Evolutionary conservation across 2,888 invertebrate genomes (phyloP), one percentile per base, ranked within the genome.

Genomic region (Pomacea canaliculata): DNA sequence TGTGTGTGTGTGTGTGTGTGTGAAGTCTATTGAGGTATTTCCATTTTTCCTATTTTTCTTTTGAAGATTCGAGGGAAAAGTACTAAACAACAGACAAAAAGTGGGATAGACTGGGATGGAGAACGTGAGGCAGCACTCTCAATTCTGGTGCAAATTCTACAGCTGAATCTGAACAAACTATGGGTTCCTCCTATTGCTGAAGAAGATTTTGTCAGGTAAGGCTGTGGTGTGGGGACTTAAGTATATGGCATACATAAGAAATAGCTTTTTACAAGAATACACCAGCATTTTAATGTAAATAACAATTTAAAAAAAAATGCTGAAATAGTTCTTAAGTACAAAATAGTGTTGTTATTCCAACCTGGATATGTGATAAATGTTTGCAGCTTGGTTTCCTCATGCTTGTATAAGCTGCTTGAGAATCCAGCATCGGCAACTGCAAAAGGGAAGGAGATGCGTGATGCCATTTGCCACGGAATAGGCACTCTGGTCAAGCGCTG

Each of bases 121-220:
- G 94, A 94, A 82, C 93, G 94, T 78, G 93, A 94, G 78, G 92
- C 93, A 72, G 94, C 94, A 59, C 91, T 96, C 16, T 92, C 94
- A 9, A 92, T 93, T 23, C 86, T 96, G 16, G 93, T 94, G 82
- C 92, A 94, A 84, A 90, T 95, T 73, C 88, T 96, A 23, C 94
- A 94, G 82, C 92, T 94, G 79, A 94, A 94, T 7, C 88, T 97
- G 23, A 93, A 94, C 68, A 93, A 93, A 78, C 92, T 97, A 0
- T 97, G 96, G 96, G 94, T 94, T 84, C 96, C 96, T 10, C 96
- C 96, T 0, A 92, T 96, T 65, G 94, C 94, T 59, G 96, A 96
- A 86, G 95, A 96, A 87, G 94, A 94, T 84, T 96, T 96, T 93
- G 94, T 96, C 67, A 94, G 94, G 96, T 96, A 92, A 93, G 93